Evolutionary conservation across 1,140 invertebrate genomes (phyloP), one percentile per base, ranked within the genome.

Genomic region (Leptinotarsa texana): DNA sequence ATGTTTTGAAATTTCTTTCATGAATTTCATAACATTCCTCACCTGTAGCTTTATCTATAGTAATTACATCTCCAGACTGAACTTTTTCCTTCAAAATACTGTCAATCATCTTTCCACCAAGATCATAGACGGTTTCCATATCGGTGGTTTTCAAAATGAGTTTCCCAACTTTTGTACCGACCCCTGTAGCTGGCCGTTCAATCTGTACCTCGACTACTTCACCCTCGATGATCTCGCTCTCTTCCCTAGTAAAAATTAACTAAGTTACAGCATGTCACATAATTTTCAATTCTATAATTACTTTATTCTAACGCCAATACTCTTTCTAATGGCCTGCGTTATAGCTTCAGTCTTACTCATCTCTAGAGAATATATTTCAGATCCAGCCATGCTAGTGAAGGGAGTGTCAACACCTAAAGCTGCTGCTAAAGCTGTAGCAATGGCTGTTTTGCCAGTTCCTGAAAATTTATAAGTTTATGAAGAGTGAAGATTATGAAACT

Each of bases 341-440:
- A 99, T 86, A 8, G 97, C 97, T 88, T 99, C 98, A 0, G 98
- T 99, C 88, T 99, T 99, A 83, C 96, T 96, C 96, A 99, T 98
- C 87, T 99, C 98, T 74, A 99, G 85, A 1, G 97, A 99, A 85
- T 97, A 99, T 73, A 99, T 98, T 88, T 99, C 98, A 24, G 96
- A 98, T 17, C 96, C 98, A 75, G 96, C 94, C 91, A 99, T 99
- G 72, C 96, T 95, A 1, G 97, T 99, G 83, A 99, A 99, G 0
- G 98, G 98, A 11, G 98, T 99, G 83, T 99, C 97, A 21, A 90
- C 88, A 3, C 98, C 97, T 11, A 99, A 86, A 1, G 97, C 94
- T 83, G 99, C 95, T 0, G 98, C 96, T 83, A 99, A 91, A 8
- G 93, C 98, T 91, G 98, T 98, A 1, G 98, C 98, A 70, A 99